phyloP scores from a whole-genome alignment of 2,888 invertebrate species.

The Netelia fuscicornis region DNA sequence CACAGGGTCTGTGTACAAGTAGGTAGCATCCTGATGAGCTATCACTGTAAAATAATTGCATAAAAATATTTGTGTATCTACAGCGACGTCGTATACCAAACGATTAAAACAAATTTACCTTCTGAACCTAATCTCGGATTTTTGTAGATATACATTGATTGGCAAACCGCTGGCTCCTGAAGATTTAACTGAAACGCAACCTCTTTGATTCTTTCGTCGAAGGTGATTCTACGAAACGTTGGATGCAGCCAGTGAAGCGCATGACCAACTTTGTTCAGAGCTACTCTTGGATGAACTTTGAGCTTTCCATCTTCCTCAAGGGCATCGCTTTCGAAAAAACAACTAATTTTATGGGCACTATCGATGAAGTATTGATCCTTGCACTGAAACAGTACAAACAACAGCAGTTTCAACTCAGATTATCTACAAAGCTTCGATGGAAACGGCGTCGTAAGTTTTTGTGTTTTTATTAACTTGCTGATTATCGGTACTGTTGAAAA shows the following conservation, averaged over 20 bases:
- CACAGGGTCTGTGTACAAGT: slow-evolving; percentile 93
- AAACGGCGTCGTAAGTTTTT: not conserved
- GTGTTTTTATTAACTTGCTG: slow-evolving; percentile 84
- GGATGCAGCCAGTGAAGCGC: slow-evolving; percentile 93
- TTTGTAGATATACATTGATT: slow-evolving; percentile 99
- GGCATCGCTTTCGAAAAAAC: slow-evolving; percentile 95
- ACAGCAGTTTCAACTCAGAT: not conserved
- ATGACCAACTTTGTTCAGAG: slow-evolving; percentile 95
- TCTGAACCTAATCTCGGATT: slow-evolving; percentile 96
- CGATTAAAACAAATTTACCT: slow-evolving; percentile 86
- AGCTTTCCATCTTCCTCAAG: slow-evolving; percentile 91
- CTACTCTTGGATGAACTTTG: slow-evolving; percentile 88
- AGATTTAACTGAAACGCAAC: slow-evolving; percentile 91
- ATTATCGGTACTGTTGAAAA: slow-evolving; percentile 88
- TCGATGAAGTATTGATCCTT: slow-evolving; percentile 94
- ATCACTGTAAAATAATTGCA: slow-evolving; percentile 86
- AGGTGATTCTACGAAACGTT: slow-evolving; percentile 92
- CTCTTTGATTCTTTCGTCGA: slow-evolving; percentile 93
- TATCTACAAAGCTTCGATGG: not conserved
- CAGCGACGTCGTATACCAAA: no score
- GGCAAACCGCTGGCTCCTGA: slow-evolving; percentile 93
- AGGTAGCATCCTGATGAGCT: slow-evolving; percentile 95
- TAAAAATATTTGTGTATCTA: no score
- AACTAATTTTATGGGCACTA: slow-evolving; percentile 96
- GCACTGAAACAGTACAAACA: slow-evolving; percentile 84